Conservation (phyloP, 2,113 vertebrate genomes). For the Cathartes aura region DNA sequence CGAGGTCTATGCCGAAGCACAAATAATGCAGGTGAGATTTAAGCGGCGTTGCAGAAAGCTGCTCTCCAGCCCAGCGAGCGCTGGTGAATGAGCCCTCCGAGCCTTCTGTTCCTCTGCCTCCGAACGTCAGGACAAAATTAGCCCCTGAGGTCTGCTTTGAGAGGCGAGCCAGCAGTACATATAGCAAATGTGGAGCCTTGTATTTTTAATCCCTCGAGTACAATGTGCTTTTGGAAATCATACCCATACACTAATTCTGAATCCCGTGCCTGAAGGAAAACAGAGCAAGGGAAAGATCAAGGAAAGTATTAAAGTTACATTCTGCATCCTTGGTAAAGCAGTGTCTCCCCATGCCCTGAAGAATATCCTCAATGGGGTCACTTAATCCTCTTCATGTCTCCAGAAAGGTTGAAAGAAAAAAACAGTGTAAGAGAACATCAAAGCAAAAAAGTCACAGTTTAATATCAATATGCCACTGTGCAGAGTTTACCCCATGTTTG, state of each 20-base stretch:
- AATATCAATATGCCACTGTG: fast-evolving
- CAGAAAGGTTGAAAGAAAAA: background rate
- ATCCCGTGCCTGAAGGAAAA: background rate
- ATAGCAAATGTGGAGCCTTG: background rate
- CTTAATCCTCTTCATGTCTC: background rate
- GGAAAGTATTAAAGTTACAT: background rate
- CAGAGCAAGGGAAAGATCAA: background rate
- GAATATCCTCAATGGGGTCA: too few relatives aligned
- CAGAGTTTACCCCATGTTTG: fast-evolving
- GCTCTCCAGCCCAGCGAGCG: background rate
- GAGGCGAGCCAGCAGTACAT: background rate
- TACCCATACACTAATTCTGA: background rate
- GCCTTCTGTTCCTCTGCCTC: background rate
- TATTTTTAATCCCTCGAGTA: background rate
- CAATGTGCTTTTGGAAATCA: background rate
- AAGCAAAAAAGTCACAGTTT: background rate
- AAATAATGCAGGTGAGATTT: background rate
- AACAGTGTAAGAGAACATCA: background rate
- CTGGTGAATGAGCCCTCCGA: background rate
- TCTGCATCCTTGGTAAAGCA: background rate
- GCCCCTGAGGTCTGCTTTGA: background rate
- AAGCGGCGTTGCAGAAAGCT: background rate
- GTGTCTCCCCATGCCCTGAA: background rate
- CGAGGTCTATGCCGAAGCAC: background rate
- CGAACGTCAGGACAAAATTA: background rate